Conservation (phyloP, 2,797 vertebrate genomes). For the Sparidentex hasta region DNA sequence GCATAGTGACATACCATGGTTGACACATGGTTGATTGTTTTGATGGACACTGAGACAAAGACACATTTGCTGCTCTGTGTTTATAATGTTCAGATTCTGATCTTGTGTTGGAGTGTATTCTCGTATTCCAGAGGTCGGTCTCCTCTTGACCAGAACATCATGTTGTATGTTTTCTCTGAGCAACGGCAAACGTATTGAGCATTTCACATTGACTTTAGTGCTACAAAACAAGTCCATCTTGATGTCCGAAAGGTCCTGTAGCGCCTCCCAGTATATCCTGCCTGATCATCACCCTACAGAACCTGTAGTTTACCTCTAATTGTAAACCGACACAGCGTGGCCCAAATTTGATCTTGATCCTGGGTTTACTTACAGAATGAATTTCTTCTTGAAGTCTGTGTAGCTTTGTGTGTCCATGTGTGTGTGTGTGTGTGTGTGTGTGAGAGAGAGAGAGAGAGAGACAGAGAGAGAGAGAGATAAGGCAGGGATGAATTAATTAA, state of each 20-base stretch:
- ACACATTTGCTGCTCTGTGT: constrained; percentile 60
- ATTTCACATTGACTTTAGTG: constrained; percentile 23
- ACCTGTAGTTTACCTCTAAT: constrained; percentile 41
- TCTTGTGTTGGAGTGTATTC: constrained; percentile 46
- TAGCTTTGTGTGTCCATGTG: constrained; percentile 12
- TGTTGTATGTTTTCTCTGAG: constrained; percentile 19
- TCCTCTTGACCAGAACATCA: constrained; percentile 38
- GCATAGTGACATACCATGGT: constrained; percentile 17
- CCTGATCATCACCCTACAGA: constrained; percentile 7
- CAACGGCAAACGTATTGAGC: constrained; percentile 21
- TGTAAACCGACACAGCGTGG: constrained; percentile 49
- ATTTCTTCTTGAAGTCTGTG: constrained; percentile 26
- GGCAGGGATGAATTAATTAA: constrained; percentile 9
- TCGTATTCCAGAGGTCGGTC: constrained; percentile 54
- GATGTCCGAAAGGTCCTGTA: constrained; percentile 12
- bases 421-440: constrained; percentile 23
- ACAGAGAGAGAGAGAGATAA: too few species aligned
- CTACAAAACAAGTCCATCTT: constrained; percentile 5
- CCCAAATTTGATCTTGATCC: constrained; percentile 35
- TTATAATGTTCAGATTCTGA: constrained; percentile 51
- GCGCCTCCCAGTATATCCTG: constrained; percentile 22
- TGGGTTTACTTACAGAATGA: constrained; percentile 41
- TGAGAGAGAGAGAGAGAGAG: background rate
- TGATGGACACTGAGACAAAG: constrained; percentile 52
- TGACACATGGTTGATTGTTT: constrained; percentile 22